A percentile compares a stretch with the other conserved stretches of the same genome.
These are phyloP conservation scores for Heteromyza rotundicornis DNA, from an alignment of 2,888 invertebrate genomes.

Conservation along the genomic window DNA sequence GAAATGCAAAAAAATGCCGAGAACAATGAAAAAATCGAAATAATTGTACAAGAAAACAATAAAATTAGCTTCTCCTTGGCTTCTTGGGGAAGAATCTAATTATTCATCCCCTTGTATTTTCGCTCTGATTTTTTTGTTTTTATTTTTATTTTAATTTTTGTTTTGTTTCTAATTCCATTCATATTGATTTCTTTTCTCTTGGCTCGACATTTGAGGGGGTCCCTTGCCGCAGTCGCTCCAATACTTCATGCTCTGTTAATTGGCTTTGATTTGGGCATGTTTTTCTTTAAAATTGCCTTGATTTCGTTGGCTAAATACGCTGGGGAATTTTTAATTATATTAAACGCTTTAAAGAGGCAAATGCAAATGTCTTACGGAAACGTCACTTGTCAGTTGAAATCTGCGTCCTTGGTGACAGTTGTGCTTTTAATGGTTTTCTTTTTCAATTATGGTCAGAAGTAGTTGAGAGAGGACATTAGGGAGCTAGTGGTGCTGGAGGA, in stretches of 20 bases:
- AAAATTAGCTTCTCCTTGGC: constrained; percentile 47
- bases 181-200: constrained; percentile 1
- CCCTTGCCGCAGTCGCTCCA: neutral
- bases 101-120: constrained; percentile 53
- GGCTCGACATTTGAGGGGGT: neutral
- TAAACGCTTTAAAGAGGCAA: constrained; percentile 2
- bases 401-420: too few species aligned
- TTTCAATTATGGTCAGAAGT: too few species aligned
- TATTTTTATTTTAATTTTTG: constrained; percentile 18
- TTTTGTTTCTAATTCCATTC: neutral
- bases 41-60: too few species aligned
- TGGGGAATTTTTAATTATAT: constrained; percentile 16
- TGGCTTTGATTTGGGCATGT: constrained; percentile 37
- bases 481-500: too few species aligned
- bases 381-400: neutral
- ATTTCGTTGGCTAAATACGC: neutral
- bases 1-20: constrained; percentile 33
- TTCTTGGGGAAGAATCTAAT: constrained; percentile 55
- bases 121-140: constrained; percentile 23
- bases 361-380: neutral
- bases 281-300: constrained; percentile 11
- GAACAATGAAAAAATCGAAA: constrained; percentile 47
- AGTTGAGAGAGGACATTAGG: too few species aligned
- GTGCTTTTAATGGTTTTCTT: too few species aligned
- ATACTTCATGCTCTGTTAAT: constrained; percentile 40